A percentile compares a stretch with the other conserved stretches of the same genome.
These are phyloP conservation scores for Trichonephila clavata DNA, from an alignment of 1,140 invertebrate genomes.

Conservation along the genomic window DNA sequence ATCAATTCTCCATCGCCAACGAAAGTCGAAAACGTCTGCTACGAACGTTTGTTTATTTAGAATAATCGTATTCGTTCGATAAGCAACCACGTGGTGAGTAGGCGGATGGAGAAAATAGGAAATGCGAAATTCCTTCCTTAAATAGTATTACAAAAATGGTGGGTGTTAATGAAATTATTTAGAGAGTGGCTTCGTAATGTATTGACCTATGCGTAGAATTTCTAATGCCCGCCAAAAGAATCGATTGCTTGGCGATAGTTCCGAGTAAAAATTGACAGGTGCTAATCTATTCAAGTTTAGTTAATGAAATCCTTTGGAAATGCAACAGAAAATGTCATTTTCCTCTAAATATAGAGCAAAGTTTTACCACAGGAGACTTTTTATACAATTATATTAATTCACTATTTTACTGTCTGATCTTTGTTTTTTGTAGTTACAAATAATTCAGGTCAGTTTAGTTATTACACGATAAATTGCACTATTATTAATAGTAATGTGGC, in stretches of 20 bases:
- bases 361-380: too few relatives aligned
- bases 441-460: too few relatives aligned
- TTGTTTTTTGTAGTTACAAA: too few relatives aligned
- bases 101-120: background rate
- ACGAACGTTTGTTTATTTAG: background rate
- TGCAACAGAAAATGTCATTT: too few relatives aligned
- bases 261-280: background rate
- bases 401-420: too few relatives aligned
- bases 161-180: background rate
- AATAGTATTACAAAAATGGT: background rate
- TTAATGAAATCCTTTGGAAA: too few relatives aligned
- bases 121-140: slow-evolving; percentile 16
- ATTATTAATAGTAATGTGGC: too few relatives aligned
- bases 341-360: too few relatives aligned
- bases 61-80: background rate
- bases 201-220: background rate
- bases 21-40: background rate
- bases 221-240: background rate
- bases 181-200: background rate
- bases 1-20: background rate
- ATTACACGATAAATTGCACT: too few relatives aligned
- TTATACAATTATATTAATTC: too few relatives aligned
- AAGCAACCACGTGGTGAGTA: background rate
- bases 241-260: background rate
- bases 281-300: too few relatives aligned